Conservation (phyloP, 2,113 vertebrate genomes). For the Artemisiospiza belli region DNA sequence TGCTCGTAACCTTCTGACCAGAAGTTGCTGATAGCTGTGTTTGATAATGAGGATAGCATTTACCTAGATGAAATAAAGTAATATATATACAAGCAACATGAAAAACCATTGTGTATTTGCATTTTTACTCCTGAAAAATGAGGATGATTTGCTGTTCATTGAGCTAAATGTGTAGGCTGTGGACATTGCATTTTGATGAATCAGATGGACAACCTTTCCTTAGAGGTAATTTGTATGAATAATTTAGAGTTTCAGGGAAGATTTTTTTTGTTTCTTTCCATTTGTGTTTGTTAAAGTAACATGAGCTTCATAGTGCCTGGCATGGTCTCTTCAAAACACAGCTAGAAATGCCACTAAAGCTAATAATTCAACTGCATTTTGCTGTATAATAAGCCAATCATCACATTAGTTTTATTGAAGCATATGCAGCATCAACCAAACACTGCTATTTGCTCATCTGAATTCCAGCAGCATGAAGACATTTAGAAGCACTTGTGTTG, state of each 20-base stretch:
- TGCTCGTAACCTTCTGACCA: not conserved
- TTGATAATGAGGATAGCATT: not conserved
- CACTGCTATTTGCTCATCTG: not conserved
- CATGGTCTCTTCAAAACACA: not conserved
- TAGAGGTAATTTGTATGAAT: not conserved
- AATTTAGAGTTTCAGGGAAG: not conserved
- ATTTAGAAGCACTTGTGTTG: not conserved
- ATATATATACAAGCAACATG: not conserved
- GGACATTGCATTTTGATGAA: not conserved
- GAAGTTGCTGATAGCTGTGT: not conserved
- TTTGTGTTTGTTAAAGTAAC: constrained; percentile 10
- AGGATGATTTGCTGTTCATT: not conserved
- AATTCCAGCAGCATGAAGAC: not conserved
- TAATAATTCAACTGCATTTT: constrained; percentile 19
- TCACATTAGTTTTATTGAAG: constrained; percentile 4
- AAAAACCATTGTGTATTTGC: not conserved
- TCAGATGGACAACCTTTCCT: not conserved
- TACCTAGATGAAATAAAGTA: not conserved
- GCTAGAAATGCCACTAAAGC: not conserved
- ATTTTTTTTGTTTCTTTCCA: not conserved
- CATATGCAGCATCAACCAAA: not conserved
- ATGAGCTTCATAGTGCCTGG: not conserved
- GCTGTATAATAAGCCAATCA: not conserved
- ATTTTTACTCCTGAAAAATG: not conserved
- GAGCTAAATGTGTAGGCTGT: not conserved